These are phyloP conservation scores for Drosophila limbata DNA, from an alignment of 2,888 invertebrate genomes.

Conservation along the genomic window DNA sequence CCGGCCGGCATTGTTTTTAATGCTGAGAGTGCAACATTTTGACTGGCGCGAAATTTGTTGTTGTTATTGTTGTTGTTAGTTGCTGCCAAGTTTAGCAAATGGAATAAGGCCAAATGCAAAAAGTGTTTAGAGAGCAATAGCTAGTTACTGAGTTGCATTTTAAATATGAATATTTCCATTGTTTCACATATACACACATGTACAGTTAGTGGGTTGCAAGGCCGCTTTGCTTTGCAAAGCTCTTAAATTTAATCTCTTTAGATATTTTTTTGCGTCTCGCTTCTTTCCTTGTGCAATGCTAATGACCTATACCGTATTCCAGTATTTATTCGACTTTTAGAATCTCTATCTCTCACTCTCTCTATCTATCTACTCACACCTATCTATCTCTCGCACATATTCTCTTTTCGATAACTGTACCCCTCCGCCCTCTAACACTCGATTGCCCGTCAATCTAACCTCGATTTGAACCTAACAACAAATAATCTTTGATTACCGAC, in stretches of 20 bases:
- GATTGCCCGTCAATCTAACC: constrained; percentile 61
- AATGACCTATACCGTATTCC: constrained; percentile 57
- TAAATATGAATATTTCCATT: constrained; percentile 14
- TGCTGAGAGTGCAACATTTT: constrained; percentile 56
- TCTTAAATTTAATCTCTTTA: constrained; percentile 33
- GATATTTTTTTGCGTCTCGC: constrained; percentile 42
- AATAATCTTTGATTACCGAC: constrained; percentile 77
- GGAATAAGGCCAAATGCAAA: constrained; percentile 39
- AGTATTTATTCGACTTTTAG: constrained; percentile 41
- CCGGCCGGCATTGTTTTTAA: constrained; percentile 73
- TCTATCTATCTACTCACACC: constrained; percentile 8
- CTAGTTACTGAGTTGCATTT: constrained; percentile 22
- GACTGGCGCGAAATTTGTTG: constrained; percentile 54
- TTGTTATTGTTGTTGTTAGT: constrained; percentile 33
- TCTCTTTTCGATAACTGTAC: constrained; percentile 63
- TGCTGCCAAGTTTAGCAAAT: constrained; percentile 35
- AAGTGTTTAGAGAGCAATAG: constrained; percentile 21
- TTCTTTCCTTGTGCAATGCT: constrained; percentile 51
- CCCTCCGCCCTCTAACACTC: constrained; percentile 7
- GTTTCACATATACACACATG: constrained; percentile 8
- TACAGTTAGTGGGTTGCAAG: constrained; percentile 36
- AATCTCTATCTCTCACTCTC: constrained; percentile 1
- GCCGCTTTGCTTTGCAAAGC: constrained; percentile 41
- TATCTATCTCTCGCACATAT: background rate
- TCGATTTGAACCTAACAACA: constrained; percentile 77